Conservation (phyloP, 2,113 vertebrate genomes). For the Anoplopoma fimbria region DNA sequence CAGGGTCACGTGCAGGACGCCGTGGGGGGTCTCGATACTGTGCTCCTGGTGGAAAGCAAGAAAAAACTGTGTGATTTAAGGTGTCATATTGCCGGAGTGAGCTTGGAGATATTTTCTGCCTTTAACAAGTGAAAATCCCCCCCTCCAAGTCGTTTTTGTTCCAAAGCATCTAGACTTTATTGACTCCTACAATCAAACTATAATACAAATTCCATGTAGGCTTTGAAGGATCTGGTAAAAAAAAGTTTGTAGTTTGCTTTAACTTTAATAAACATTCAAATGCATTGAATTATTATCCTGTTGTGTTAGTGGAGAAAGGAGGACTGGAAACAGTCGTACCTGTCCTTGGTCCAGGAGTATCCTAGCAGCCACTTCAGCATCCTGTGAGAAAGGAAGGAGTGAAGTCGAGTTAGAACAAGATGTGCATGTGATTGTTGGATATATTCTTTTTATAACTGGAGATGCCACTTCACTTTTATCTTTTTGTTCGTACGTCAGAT, state of each 20-base stretch:
- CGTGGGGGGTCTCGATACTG: constrained; percentile 90
- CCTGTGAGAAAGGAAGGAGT: constrained; percentile 57
- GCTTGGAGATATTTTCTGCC: not conserved
- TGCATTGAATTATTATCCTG: too few relatives aligned
- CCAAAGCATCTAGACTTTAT: not conserved
- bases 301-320: too few relatives aligned
- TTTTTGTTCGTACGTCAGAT: too few relatives aligned
- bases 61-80: not conserved
- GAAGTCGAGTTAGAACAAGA: not conserved
- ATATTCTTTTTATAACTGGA: too few relatives aligned
- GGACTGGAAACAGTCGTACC: constrained; percentile 55
- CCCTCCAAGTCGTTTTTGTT: not conserved
- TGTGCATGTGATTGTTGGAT: not conserved
- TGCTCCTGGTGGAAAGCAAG: constrained; percentile 84
- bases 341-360: constrained; percentile 85
- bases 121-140: not conserved
- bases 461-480: too few relatives aligned
- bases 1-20: constrained; percentile 88
- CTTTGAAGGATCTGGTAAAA: too few relatives aligned
- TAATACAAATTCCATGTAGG: too few relatives aligned
- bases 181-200: too few relatives aligned
- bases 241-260: too few relatives aligned
- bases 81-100: not conserved
- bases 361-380: constrained; percentile 82
- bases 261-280: too few relatives aligned